These are phyloP conservation scores for Ips nitidus DNA, from an alignment of 1,140 invertebrate genomes.

Conservation along the genomic window DNA sequence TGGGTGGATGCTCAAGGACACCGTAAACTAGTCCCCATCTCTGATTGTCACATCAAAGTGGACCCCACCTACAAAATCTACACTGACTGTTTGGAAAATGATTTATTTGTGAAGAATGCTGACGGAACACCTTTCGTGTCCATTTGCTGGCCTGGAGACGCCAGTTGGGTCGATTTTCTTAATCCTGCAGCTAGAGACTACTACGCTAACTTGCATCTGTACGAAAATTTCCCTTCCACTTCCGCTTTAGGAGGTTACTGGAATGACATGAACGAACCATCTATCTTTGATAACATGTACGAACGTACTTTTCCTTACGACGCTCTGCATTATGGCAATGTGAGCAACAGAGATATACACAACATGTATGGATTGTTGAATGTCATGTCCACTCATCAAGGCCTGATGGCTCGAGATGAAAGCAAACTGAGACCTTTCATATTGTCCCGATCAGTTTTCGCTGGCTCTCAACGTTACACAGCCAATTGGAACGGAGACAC, in stretches of 20 bases:
- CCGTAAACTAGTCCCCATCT: slow-evolving; percentile 70
- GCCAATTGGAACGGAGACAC: slow-evolving; percentile 90
- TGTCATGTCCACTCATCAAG: slow-evolving; percentile 72
- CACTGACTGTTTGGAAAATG: slow-evolving; percentile 71
- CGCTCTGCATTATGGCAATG: slow-evolving; percentile 51
- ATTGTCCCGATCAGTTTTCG: slow-evolving; percentile 85
- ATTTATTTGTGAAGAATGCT: slow-evolving; percentile 87
- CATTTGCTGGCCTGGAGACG: slow-evolving; percentile 69
- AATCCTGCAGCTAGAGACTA: slow-evolving; percentile 67
- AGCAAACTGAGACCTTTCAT: slow-evolving; percentile 83
- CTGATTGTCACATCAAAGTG: slow-evolving; percentile 76
- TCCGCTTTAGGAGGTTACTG: slow-evolving; percentile 65
- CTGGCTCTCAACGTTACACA: slow-evolving; percentile 74
- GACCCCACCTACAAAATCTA: slow-evolving; percentile 64
- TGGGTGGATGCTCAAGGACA: slow-evolving; percentile 51
- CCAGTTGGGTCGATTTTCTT: slow-evolving; percentile 69
- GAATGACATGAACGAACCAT: slow-evolving; percentile 85
- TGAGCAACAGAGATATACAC: slow-evolving; percentile 41
- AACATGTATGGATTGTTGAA: slow-evolving; percentile 45
- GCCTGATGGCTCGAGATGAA: slow-evolving; percentile 72
- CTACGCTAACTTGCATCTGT: slow-evolving; percentile 63
- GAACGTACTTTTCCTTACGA: slow-evolving; percentile 65
- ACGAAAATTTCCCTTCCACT: slow-evolving; percentile 61
- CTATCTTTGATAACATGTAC: slow-evolving; percentile 69
- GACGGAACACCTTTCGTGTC: slow-evolving; percentile 72